Base-by-base conservation (phyloP, 2,888 invertebrate genomes). In the Coleophora flavipennella region DNA sequence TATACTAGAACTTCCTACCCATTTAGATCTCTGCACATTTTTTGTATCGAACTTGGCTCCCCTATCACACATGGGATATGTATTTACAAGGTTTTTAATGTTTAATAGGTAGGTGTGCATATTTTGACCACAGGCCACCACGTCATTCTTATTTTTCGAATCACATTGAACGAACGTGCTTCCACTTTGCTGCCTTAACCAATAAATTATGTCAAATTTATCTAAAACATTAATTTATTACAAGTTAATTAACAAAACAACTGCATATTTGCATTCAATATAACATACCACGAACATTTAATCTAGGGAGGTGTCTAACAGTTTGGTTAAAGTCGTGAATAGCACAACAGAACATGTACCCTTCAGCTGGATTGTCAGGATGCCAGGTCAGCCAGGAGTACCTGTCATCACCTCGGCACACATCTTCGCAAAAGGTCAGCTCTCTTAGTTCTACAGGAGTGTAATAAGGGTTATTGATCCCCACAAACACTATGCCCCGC, bases 391-490 rank as follows among this genome's bases (percentile, higher is more conserved):
- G 54, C 91, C 91, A 91, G 2, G 69, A 59, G 33, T 89, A 80
- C 36, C 84, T 61, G 1, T 52, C 45, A 44, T 86, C 88, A 1
- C 85, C 55, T 40, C 84, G 70, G 45, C 84, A 85, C 13, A 75
- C 36, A 46, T 88, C 85, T 1, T 62, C 35, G 47, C 89, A 89
- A 38, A 89, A 85, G 40, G 71, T 68, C 50, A 77, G 40, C 0
- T 58, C 47, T 2, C 40, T 50, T 0, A 72, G 76, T 47, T 81
- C 76, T 2, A 11, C 29, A 1, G 20, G 8, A 0, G 61, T 57
- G 20, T 72, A 72, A 52, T 87, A 85, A 1, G 91, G 90, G 60
- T 91, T 89, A 55, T 91, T 91, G 6, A 89, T 79, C 0, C 88
- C 88, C 10, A 91, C 54, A 51, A 89, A 87, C 1, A 84, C 90